Percentiles rank a stretch among this genome's conserved stretches.
Conservation (phyloP, 2,888 invertebrate species). For the Nycteola revayana region DNA sequence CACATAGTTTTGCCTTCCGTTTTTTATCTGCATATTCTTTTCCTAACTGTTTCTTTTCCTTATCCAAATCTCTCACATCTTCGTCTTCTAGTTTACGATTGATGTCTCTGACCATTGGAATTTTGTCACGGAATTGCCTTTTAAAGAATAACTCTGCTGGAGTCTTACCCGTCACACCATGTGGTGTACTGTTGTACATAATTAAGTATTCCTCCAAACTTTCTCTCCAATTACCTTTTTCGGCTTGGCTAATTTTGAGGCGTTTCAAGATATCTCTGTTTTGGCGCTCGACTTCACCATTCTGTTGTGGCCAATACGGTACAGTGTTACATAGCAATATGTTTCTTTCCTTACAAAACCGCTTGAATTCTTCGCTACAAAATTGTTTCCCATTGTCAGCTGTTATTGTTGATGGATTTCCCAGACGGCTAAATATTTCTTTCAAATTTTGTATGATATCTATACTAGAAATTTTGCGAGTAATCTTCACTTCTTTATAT, state of each 20-base stretch:
- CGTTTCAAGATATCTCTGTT: slow-evolving; percentile 28
- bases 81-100: slow-evolving; percentile 7
- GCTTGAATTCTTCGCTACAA: slow-evolving; percentile 22
- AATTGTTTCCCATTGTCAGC: slow-evolving; percentile 32
- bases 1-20: slow-evolving; percentile 7
- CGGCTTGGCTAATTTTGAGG: slow-evolving; percentile 14
- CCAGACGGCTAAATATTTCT: too few relatives aligned
- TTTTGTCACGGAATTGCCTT: slow-evolving; percentile 30
- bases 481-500: slow-evolving; percentile 27
- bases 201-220: slow-evolving; percentile 21
- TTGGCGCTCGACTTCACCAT: slow-evolving; percentile 31
- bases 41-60: slow-evolving; percentile 21
- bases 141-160: slow-evolving; percentile 29
- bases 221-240: slow-evolving; percentile 16
- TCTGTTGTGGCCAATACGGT: slow-evolving; percentile 34
- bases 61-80: slow-evolving; percentile 24
- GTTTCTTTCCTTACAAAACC: slow-evolving; percentile 13
- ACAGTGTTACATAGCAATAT: slow-evolving; percentile 21
- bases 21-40: slow-evolving; percentile 15
- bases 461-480: slow-evolving; percentile 13
- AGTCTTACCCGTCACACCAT: slow-evolving; percentile 33
- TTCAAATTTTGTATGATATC: too few relatives aligned
- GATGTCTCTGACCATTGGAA: slow-evolving; percentile 10
- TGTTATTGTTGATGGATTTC: too few relatives aligned
- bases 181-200: slow-evolving; percentile 34